phyloP scores from a whole-genome alignment of 37 sponge, comb jelly and placozoan genomes.

The Cladorhizidae sp. region DNA sequence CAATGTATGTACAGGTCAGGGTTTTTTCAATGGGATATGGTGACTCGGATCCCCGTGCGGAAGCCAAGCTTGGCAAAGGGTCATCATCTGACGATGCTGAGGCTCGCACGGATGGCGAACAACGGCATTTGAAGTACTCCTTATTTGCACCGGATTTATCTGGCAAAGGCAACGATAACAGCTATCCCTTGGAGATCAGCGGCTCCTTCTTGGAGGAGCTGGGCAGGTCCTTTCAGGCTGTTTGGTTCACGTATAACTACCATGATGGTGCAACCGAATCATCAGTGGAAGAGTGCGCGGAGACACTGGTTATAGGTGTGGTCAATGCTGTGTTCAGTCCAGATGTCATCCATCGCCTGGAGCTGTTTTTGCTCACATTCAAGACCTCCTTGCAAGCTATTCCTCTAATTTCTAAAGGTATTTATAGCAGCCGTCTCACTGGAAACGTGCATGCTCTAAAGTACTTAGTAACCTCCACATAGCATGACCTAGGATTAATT shows the following conservation, averaged over 20 bases:
- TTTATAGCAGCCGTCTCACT: background rate
- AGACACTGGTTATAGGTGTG: conserved; percentile 34
- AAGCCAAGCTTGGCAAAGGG: background rate
- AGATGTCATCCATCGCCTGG: conserved; percentile 63
- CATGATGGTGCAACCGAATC: conserved; percentile 36
- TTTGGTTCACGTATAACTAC: conserved; percentile 75
- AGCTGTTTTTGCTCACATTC: conserved; percentile 23
- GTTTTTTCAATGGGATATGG: conserved; percentile 46
- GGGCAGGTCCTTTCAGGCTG: conserved; percentile 32
- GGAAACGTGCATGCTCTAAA: background rate
- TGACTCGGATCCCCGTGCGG: background rate
- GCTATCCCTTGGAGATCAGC: background rate
- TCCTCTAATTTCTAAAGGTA: conserved; percentile 58
- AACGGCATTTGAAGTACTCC: background rate
- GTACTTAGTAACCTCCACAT: background rate
- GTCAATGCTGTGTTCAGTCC: conserved; percentile 32
- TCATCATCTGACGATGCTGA: background rate
- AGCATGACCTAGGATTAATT: no score
- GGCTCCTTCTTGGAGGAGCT: background rate
- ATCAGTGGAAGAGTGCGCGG: conserved; percentile 50
- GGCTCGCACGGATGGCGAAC: background rate
- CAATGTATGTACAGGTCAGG: conserved; percentile 28
- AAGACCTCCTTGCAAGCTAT: conserved; percentile 31
- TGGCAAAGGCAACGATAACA: background rate
- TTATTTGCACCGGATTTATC: background rate